Percentiles rank a stretch among this genome's conserved stretches.
phyloP scores from a whole-genome alignment of 2,888 invertebrate species.

The Brachyopa scutellaris region DNA sequence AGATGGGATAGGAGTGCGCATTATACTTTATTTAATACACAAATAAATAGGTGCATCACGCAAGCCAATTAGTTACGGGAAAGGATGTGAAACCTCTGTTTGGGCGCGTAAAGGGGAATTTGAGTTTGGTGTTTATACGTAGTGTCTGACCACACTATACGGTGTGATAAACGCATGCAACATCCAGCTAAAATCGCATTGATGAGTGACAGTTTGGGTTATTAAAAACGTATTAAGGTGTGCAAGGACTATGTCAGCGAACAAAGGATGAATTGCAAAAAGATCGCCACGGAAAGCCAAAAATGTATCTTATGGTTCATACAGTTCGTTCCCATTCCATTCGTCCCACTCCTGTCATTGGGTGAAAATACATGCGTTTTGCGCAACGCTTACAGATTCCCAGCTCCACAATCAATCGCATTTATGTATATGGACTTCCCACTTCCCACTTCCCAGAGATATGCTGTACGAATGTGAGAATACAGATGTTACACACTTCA shows the following conservation, averaged over 20 bases:
- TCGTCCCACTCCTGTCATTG: too few species aligned
- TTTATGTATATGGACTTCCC: too few species aligned
- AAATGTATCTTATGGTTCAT: too few species aligned
- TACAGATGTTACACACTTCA: constrained; percentile 23
- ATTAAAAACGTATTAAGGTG: constrained; percentile 64
- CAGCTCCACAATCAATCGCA: too few species aligned
- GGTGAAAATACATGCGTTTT: too few species aligned
- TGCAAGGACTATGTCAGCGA: background rate
- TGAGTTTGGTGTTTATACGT: too few species aligned
- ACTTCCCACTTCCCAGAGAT: too few species aligned
- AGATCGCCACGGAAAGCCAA: too few species aligned
- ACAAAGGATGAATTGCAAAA: too few species aligned
- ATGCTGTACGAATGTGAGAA: constrained; percentile 29
- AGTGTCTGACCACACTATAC: constrained; percentile 15
- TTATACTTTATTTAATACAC: constrained; percentile 53
- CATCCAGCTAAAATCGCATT: constrained; percentile 36
- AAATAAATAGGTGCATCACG: constrained; percentile 68
- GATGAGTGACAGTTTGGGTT: constrained; percentile 41
- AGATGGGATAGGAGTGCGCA: constrained; percentile 63
- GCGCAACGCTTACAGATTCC: too few species aligned
- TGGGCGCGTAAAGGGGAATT: constrained; percentile 6
- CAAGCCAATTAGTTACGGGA: constrained; percentile 69
- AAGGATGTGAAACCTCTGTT: constrained; percentile 63
- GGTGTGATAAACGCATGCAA: constrained; percentile 56
- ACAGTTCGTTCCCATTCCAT: too few species aligned